These are phyloP conservation scores for Smittia aterrima DNA, from an alignment of 2,888 invertebrate species.

Conservation along the genomic window DNA sequence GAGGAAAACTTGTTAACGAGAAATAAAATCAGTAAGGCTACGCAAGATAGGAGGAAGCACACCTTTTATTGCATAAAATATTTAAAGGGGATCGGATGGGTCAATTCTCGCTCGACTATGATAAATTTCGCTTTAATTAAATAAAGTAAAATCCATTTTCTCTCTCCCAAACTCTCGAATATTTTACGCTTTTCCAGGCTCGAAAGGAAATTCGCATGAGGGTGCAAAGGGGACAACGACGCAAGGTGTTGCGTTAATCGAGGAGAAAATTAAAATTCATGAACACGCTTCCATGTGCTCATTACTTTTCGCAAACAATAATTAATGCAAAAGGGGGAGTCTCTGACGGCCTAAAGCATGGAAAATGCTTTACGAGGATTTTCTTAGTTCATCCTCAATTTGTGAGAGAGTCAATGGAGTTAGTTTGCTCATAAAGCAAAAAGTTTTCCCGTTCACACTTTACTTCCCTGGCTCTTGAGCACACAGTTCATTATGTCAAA, in stretches of 20 bases:
- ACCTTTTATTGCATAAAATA: slow-evolving; percentile 11
- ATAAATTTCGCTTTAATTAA: slow-evolving; percentile 36
- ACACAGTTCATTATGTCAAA: slow-evolving; percentile 18
- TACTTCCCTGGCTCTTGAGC: background rate
- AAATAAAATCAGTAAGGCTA: slow-evolving; percentile 6
- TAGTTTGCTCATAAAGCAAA: background rate
- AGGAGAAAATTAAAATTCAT: background rate
- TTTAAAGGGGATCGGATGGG: background rate
- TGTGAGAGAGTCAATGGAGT: background rate
- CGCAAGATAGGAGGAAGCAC: background rate
- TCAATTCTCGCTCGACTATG: background rate
- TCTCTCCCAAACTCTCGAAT: background rate
- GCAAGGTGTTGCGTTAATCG: background rate
- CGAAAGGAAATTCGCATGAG: background rate
- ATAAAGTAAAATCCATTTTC: background rate
- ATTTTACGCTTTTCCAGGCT: background rate
- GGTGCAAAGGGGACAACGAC: background rate
- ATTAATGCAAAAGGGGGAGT: background rate
- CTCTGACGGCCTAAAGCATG: background rate
- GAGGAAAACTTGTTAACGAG: background rate
- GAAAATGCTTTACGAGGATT: background rate
- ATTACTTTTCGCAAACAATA: background rate
- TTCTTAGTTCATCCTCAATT: background rate
- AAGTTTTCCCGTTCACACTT: background rate
- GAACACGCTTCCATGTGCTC: background rate